Evolutionary conservation across 1,140 invertebrate species (phyloP), one percentile per base, ranked within the genome.

Genomic region (Drosophila nebulosa): DNA sequence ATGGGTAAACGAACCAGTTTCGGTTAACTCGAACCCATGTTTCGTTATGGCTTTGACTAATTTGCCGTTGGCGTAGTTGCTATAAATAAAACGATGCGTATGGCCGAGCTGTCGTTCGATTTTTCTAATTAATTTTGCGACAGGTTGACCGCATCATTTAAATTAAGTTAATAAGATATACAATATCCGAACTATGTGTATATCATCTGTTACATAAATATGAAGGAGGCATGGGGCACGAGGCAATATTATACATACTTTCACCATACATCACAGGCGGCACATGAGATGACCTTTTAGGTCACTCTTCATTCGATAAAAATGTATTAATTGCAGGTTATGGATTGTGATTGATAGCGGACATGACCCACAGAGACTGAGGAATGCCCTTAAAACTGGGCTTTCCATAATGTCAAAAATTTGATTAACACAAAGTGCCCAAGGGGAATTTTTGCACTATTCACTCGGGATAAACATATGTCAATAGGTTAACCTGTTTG

Each of bases 111-210:
- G 39, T 32, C 24, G 39, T 61, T 21, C 32, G 6, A 62, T 53
- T 74, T 69, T 46, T 69, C 71, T 74, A 70, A 77, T 63, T 77
- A 70, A 74, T 74, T 77, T 74, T 64, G 27, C 52, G 65, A 74
- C 65, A 77, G 70, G 56, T 77, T 64, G 16, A 46, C 39, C 24
- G 59, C 9, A 39, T 50, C 42, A 68, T 72, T 76, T 60, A 68
- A 76, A 76, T 76, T 32, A 63, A 76, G 71, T 75, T 64, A 76
- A 67, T 66, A 67, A 64, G 63, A 53, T 24, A 70, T 58, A 61
- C 50, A 51, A 63, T 63, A 39, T 32, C 9, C 30, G 53, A 60
- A 71, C 71, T 70, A 53, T 58, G 58, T 46, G 24, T 50, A 22
- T 22, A 57, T 75, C 71, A 67, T 57, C 39, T 75, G 53, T 75